A percentile compares a stretch with the other conserved stretches of the same genome.
These are phyloP conservation scores for Myotis brandtii DNA, from an alignment of 2,113 vertebrate species.

Conservation along the genomic window DNA sequence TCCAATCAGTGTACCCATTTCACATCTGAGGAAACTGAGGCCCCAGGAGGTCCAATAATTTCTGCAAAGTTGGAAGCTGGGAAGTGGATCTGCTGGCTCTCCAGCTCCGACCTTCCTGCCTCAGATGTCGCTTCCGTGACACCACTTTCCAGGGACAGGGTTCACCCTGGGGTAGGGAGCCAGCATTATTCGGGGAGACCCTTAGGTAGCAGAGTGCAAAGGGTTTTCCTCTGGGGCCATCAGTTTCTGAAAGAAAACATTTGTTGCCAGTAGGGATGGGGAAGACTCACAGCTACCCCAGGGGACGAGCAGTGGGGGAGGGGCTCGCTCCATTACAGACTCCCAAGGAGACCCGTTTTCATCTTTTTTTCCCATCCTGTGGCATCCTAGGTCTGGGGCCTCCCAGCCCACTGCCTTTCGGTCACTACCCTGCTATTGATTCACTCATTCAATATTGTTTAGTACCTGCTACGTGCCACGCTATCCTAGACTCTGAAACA, in stretches of 20 bases:
- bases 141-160: neutral
- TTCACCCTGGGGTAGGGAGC: neutral
- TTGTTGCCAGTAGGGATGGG: neutral
- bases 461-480: no score
- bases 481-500: neutral
- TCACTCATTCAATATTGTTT: neutral
- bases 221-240: neutral
- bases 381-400: neutral
- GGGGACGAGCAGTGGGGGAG: accelerated
- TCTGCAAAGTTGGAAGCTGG: no score
- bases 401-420: neutral
- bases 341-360: neutral
- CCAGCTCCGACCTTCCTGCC: neutral
- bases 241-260: neutral
- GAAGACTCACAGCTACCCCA: accelerated
- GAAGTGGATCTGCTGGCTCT: no score
- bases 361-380: no score
- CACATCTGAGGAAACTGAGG: neutral
- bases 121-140: neutral
- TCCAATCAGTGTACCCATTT: accelerated
- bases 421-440: neutral
- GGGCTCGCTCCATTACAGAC: neutral
- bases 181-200: neutral
- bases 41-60: neutral
- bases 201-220: neutral